Evolutionary conservation across 2,888 invertebrate genomes (phyloP).

Genomic region (Portevinia maculata): DNA sequence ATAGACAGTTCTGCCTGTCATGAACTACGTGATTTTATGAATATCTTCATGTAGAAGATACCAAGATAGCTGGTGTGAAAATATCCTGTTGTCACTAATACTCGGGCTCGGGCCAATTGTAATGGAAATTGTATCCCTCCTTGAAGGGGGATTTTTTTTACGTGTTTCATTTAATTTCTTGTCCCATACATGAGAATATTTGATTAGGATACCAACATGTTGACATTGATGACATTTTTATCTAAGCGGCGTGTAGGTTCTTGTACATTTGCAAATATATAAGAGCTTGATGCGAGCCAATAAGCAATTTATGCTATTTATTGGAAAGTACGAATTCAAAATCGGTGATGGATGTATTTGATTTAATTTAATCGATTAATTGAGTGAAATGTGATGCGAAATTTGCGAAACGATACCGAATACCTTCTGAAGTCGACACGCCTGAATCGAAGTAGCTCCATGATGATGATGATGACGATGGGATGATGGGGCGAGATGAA

Average conservation of each 20-base stretch:
- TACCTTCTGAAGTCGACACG: background rate
- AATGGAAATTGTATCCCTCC: background rate
- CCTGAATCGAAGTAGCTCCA: background rate
- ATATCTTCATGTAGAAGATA: background rate
- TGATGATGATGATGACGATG: background rate
- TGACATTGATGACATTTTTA: slow-evolving; percentile 28
- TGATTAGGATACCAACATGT: slow-evolving; percentile 24
- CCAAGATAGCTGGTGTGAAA: background rate
- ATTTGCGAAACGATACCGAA: slow-evolving; percentile 35
- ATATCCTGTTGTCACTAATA: background rate
- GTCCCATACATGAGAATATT: slow-evolving; percentile 12
- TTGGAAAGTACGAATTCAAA: slow-evolving; percentile 17
- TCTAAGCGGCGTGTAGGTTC: background rate
- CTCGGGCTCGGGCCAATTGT: background rate
- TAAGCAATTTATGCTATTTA: slow-evolving; percentile 1
- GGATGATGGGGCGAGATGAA: background rate
- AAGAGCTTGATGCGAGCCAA: background rate
- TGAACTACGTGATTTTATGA: slow-evolving; percentile 30
- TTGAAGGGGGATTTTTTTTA: background rate
- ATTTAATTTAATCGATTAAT: slow-evolving; percentile 33
- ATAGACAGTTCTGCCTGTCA: slow-evolving; percentile 11
- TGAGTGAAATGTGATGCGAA: slow-evolving; percentile 34
- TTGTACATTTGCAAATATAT: background rate
- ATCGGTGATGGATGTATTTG: slow-evolving; percentile 32
- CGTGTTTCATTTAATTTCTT: background rate